Base-by-base conservation (phyloP, 2,888 invertebrate genomes). In the Himalopsyche tibetana region DNA sequence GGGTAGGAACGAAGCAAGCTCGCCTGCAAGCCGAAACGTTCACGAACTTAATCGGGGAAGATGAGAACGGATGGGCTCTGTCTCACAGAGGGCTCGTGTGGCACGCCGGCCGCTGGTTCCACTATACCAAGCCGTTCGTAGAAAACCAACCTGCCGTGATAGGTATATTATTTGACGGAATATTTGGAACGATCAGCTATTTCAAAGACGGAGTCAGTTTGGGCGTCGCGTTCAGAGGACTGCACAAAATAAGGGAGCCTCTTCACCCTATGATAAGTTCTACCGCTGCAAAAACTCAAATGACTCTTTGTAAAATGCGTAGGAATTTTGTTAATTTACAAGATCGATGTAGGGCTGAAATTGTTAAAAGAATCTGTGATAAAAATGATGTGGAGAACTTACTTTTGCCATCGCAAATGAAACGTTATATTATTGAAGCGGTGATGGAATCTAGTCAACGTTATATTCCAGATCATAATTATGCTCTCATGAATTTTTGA, bases 211-310 rank as follows among this genome's bases (percentile, higher is more conserved):
- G 95, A 36, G 92, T 92, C 89, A 94, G 94, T 89, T 92, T 96
- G 85, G 96, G 96, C 3, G 93, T 95, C n/a, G 96, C 96, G 0
- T 96, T 96, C 90, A 92, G 94, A 11, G 95, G 95, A 12, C 91
- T 96, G 85, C 92, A 95, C 89, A 93, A 94, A 90, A 91, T 95
- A 1, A 93, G 94, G 85, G 94, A 95, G 88, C 94, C 94, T 2
- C 92, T 96, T 3, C 96, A 94, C 90, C 96, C 96, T 0, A 94
- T 95, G 85, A 93, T 96, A 12, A 95, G 95, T 89, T 96, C 96
- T 3, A 96, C 96, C 0, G 96, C 96, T 0, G 96, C 96, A 28
- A 96, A 96, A 91, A 96, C 96, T 3, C 95, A 95, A 91, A 96
- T 96, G 95, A 93, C 94, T 0, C 90, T 96, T 28, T 93, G 93